Conservation (phyloP, 1,140 invertebrate species). For the Drosophila pseudoobscura region DNA sequence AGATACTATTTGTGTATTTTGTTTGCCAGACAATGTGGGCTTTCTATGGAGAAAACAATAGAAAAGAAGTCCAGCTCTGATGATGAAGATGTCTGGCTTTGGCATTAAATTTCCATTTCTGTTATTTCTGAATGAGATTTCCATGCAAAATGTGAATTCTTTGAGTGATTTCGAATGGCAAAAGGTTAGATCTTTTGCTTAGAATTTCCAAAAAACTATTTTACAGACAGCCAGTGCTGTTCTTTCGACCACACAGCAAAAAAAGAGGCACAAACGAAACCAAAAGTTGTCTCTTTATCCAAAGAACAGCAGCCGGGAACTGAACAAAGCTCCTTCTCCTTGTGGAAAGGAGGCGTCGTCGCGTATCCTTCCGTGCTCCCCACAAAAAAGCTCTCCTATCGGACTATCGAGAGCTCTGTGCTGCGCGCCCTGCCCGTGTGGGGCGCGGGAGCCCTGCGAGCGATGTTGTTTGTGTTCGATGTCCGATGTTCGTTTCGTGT, state of each 20-base stretch:
- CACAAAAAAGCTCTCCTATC: slow-evolving; percentile 50
- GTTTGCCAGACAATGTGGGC: not conserved
- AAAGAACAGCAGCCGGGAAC: slow-evolving; percentile 68
- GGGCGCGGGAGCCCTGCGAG: not conserved
- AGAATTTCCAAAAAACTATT: not conserved
- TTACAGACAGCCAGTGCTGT: not conserved
- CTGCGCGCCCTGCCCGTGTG: slow-evolving; percentile 28
- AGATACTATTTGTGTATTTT: not conserved
- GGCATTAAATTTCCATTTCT: not conserved
- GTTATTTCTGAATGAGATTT: slow-evolving; percentile 33
- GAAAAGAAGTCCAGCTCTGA: not conserved
- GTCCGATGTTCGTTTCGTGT: slow-evolving; percentile 1
- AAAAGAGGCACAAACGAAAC: slow-evolving; percentile 48
- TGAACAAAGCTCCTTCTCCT: slow-evolving; percentile 72
- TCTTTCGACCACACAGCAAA: slow-evolving; percentile 12
- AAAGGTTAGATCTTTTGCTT: not conserved
- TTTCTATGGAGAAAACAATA: not conserved
- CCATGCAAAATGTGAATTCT: slow-evolving; percentile 37
- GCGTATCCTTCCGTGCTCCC: slow-evolving; percentile 4
- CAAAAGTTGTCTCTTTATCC: slow-evolving; percentile 65
- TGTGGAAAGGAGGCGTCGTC: slow-evolving; percentile 47
- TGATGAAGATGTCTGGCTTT: no score
- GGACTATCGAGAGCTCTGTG: slow-evolving; percentile 10
- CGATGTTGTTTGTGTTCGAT: no score
- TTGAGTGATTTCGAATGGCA: not conserved